phyloP scores from a whole-genome alignment of 2,113 vertebrate genomes.

The Dinomys branickii region DNA sequence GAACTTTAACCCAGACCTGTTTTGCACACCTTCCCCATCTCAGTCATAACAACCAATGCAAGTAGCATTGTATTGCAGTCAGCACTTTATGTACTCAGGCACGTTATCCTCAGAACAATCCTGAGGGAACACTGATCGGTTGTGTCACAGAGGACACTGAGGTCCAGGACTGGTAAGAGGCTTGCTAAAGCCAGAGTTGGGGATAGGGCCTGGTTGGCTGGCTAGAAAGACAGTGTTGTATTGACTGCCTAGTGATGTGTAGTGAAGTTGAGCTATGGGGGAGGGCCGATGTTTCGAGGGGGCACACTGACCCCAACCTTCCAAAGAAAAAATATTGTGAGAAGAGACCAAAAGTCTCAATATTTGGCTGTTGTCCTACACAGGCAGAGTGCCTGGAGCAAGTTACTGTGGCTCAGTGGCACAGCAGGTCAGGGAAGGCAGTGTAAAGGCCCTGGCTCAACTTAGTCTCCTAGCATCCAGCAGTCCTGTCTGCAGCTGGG shows the following conservation, averaged over 20 bases:
- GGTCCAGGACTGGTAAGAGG: neutral
- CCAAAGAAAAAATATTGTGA: slow-evolving; percentile 16
- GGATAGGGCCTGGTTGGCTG: neutral
- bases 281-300: neutral
- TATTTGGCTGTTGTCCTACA: slow-evolving; percentile 40
- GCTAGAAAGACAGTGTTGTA: neutral
- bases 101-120: neutral
- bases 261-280: neutral
- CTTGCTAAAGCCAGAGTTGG: neutral
- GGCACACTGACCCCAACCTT: neutral
- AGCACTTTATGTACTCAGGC: neutral
- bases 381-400: neutral
- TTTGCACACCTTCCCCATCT: neutral
- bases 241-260: neutral
- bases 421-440: slow-evolving; percentile 28
- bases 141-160: neutral
- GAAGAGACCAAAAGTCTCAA: neutral
- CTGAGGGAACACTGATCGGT: neutral
- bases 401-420: neutral
- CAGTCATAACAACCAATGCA: neutral
- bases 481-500: slow-evolving; percentile 56
- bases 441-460: slow-evolving; percentile 51
- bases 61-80: neutral
- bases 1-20: neutral
- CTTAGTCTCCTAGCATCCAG: slow-evolving; percentile 47